phyloP scores from a whole-genome alignment of 2,888 invertebrate species.

The Mycalesis mineus region DNA sequence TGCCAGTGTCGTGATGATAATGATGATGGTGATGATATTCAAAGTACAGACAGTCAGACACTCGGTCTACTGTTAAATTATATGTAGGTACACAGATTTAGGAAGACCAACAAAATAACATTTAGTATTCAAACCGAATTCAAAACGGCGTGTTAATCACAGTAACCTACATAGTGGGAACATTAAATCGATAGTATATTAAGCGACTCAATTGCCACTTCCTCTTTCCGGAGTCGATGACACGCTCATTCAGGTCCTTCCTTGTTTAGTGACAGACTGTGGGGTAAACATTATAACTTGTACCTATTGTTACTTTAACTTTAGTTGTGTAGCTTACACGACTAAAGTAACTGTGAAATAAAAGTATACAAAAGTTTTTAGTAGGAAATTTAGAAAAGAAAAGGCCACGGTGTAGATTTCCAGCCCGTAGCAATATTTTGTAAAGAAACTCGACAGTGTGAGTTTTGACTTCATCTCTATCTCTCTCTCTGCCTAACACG shows the following conservation, averaged over 20 bases:
- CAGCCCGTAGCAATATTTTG: too few species aligned
- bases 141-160: constrained; percentile 7
- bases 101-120: not conserved
- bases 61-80: too few species aligned
- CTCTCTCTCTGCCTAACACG: too few species aligned
- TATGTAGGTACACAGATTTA: not conserved
- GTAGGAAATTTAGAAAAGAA: too few species aligned
- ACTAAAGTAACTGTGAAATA: too few species aligned
- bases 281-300: not conserved
- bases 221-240: constrained; percentile 50
- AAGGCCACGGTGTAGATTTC: too few species aligned
- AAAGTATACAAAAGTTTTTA: too few species aligned
- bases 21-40: not conserved
- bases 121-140: not conserved
- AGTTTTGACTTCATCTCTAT: too few species aligned
- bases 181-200: constrained; percentile 25
- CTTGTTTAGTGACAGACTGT: constrained; percentile 34
- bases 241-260: constrained; percentile 42
- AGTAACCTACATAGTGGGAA: constrained; percentile 12
- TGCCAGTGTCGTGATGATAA: too few species aligned
- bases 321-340: too few species aligned
- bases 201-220: constrained; percentile 32
- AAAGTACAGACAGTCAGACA: too few species aligned
- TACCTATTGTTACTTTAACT: not conserved
- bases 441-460: too few species aligned